Evolutionary conservation across 2,888 invertebrate species (phyloP).

Genomic region (Drosophila kuntzei): DNA sequence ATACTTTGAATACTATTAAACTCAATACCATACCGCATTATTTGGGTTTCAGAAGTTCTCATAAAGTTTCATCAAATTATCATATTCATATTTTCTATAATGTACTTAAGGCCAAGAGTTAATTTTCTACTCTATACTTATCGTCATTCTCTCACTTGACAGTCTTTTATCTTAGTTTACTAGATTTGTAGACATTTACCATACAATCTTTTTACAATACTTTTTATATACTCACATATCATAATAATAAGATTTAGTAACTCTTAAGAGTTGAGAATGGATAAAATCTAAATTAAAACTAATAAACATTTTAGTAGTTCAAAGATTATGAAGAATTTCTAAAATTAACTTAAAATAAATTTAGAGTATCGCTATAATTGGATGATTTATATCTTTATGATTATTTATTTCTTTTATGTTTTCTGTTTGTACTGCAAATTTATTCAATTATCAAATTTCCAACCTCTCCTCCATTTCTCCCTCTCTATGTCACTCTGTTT

Average conservation of each 20-base stretch:
- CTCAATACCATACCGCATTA: neutral
- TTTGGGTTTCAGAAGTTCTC: neutral
- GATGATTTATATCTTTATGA: neutral
- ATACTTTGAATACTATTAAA: neutral
- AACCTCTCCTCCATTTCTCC: neutral
- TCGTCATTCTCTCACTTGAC: neutral
- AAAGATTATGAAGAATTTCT: neutral
- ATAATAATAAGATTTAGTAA: neutral
- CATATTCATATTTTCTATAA: neutral
- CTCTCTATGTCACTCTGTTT: neutral
- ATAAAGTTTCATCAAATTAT: neutral
- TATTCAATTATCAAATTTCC: conserved; percentile 6
- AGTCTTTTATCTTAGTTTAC: neutral
- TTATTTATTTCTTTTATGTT: conserved; percentile 8
- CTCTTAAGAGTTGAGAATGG: neutral
- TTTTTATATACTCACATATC: neutral
- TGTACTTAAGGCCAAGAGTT: neutral
- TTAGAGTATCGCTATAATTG: neutral
- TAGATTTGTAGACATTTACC: neutral
- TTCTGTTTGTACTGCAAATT: conserved; percentile 10
- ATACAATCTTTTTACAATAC: neutral
- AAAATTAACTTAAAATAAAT: conserved; percentile 2
- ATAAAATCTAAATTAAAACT: neutral
- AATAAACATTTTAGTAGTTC: neutral
- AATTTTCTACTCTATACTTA: neutral